These are phyloP conservation scores for Diadromus collaris DNA, from an alignment of 2,888 invertebrate genomes.

Conservation along the genomic window DNA sequence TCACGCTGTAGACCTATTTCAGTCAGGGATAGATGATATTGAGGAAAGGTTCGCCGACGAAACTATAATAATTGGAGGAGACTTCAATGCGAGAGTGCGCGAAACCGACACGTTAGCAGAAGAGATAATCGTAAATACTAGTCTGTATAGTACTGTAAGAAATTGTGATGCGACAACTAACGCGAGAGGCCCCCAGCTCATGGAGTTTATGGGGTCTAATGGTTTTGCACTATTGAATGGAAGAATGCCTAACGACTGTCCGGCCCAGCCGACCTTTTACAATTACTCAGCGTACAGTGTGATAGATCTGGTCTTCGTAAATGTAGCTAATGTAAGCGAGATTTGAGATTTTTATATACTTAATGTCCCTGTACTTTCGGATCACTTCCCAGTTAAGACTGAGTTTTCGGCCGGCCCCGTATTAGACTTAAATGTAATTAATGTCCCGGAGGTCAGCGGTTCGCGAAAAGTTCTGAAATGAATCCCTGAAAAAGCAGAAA, in stretches of 20 bases:
- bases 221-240: constrained; percentile 34
- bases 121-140: constrained; percentile 4
- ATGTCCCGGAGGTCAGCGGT: neutral
- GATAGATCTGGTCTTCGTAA: constrained; percentile 28
- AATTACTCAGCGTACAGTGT: neutral
- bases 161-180: constrained; percentile 1
- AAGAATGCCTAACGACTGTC: constrained; percentile 22
- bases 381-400: constrained; percentile 13
- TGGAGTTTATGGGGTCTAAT: constrained; percentile 15
- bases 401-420: neutral
- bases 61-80: too few species aligned
- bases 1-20: neutral
- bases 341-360: neutral
- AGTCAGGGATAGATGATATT: neutral
- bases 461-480: constrained; percentile 1
- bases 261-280: constrained; percentile 21
- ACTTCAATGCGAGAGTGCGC: constrained; percentile 10
- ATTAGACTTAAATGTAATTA: neutral
- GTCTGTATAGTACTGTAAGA: neutral
- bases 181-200: neutral
- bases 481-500: neutral
- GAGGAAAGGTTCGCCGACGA: neutral
- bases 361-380: neutral
- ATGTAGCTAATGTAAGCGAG: neutral
- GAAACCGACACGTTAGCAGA: neutral